phyloP scores from a whole-genome alignment of 2,113 vertebrate genomes.

The rat (Rattus norvegicus) region GRCr8 NC_086036.1:19405001-19405500 shows the following conservation, averaged over 20 bases:
- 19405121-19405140: background rate
- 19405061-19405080: background rate
- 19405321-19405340: slow-evolving; percentile 73
- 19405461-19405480: background rate
- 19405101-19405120: background rate
- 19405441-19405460: background rate
- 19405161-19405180: background rate
- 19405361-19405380: background rate
- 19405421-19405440: background rate
- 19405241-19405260: slow-evolving; percentile 61
- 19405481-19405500: background rate
- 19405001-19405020: background rate
- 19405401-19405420: background rate
- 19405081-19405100: background rate
- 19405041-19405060: background rate
- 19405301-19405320: slow-evolving; percentile 80
- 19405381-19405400: background rate
- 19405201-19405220: slow-evolving; percentile 58
- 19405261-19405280: slow-evolving; percentile 70
- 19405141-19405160: background rate
- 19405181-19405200: background rate
- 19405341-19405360: slow-evolving; percentile 37
- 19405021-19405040: background rate
- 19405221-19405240: slow-evolving; percentile 52
- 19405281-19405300: slow-evolving; percentile 78